These are phyloP conservation scores for Drosophila elegans DNA, from an alignment of 1,140 invertebrate species.

Conservation along the genomic window DNA sequence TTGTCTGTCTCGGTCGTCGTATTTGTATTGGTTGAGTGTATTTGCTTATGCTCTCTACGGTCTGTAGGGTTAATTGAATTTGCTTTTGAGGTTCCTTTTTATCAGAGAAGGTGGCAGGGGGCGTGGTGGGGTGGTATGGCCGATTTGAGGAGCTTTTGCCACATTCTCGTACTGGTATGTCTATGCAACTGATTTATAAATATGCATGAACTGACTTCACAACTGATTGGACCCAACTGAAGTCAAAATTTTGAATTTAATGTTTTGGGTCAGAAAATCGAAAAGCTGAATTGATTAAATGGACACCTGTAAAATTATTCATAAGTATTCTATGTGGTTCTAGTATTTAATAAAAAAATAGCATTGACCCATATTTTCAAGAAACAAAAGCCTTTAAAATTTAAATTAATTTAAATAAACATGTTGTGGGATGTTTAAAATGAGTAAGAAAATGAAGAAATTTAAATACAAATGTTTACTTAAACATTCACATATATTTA, in stretches of 20 bases:
- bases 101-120: constrained; percentile 1
- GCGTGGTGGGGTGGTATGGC: constrained; percentile 2
- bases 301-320: neutral
- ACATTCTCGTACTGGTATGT: constrained; percentile 17
- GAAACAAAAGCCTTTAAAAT: too few species aligned
- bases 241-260: neutral
- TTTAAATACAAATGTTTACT: too few species aligned
- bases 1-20: constrained; percentile 45
- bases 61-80: constrained; percentile 82
- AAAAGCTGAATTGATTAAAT: neutral
- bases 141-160: constrained; percentile 19
- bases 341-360: too few species aligned
- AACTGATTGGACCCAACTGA: neutral
- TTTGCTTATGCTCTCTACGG: constrained; percentile 79
- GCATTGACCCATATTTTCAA: too few species aligned
- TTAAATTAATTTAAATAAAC: too few species aligned
- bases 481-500: too few species aligned
- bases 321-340: too few species aligned
- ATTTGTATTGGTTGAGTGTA: constrained; percentile 82
- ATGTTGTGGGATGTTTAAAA: too few species aligned
- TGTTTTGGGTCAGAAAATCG: neutral
- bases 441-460: too few species aligned
- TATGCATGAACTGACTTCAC: constrained; percentile 42
- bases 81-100: constrained; percentile 68
- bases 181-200: constrained; percentile 44